Conservation (phyloP, 2,888 invertebrate genomes). For the Lasiommata megera region DNA sequence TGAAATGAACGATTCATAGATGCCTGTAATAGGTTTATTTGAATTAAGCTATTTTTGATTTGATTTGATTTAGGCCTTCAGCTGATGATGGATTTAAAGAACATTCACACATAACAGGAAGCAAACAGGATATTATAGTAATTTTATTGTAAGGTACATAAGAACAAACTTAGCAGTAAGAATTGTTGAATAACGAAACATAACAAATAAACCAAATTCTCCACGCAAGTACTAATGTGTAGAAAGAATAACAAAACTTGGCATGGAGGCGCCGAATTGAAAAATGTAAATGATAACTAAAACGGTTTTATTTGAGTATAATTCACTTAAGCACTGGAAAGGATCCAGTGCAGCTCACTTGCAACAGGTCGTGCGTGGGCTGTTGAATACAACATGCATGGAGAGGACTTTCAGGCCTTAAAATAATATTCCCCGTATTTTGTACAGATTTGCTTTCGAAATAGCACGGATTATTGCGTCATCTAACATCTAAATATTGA, state of each 20-base stretch:
- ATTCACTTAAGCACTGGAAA: constrained; percentile 69
- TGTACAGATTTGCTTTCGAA: background rate
- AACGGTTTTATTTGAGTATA: constrained; percentile 69
- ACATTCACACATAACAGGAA: no score
- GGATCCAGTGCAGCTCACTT: constrained; percentile 52
- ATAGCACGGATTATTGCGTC: no score
- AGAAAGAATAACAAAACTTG: constrained; percentile 47
- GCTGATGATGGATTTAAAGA: no score
- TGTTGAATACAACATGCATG: constrained; percentile 35
- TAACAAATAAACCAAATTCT: background rate
- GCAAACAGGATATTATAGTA: no score
- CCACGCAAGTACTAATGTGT: constrained; percentile 17
- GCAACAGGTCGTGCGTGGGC: constrained; percentile 69
- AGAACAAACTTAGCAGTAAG: no score
- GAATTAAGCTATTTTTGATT: no score
- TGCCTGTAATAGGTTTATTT: no score
- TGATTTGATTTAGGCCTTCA: no score
- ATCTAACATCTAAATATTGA: no score
- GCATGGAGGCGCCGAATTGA: constrained; percentile 68
- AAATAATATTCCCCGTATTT: background rate
- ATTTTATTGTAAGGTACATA: no score
- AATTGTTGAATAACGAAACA: background rate
- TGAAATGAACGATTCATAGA: no score
- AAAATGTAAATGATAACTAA: constrained; percentile 79
- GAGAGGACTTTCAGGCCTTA: constrained; percentile 26